phyloP scores from a whole-genome alignment of 2,888 invertebrate species.

The Synanthedon myopaeformis region DNA sequence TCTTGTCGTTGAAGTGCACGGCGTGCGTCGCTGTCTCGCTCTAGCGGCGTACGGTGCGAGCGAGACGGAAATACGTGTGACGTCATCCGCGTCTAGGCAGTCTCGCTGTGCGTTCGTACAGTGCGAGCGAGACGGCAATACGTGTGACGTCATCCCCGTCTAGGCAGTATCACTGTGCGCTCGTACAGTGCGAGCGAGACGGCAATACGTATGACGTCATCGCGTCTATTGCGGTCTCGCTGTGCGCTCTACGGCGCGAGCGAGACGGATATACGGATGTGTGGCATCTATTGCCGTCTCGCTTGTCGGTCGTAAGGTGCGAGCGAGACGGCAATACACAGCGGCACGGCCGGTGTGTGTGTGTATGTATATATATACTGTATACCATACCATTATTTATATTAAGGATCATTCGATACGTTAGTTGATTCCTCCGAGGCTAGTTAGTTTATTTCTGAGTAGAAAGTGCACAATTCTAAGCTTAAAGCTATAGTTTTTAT shows the following conservation, averaged over 20 bases:
- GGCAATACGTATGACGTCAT: not conserved
- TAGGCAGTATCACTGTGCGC: not conserved
- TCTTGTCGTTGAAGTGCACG: not conserved
- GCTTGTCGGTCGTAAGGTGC: not conserved
- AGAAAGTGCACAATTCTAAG: slow-evolving; percentile 1
- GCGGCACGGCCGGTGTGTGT: slow-evolving; percentile 7
- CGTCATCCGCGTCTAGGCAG: not conserved
- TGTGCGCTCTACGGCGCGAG: not conserved
- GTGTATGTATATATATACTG: slow-evolving; percentile 11
- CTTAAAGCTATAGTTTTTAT: not conserved
- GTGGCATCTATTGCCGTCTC: not conserved
- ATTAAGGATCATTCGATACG: slow-evolving; percentile 55
- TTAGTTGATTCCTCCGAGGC: slow-evolving; percentile 34
- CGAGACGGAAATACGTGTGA: not conserved
- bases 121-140: not conserved
- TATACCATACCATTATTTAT: slow-evolving; percentile 35
- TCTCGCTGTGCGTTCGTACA: not conserved
- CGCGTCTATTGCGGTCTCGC: not conserved
- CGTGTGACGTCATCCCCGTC: not conserved
- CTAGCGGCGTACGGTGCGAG: not conserved
- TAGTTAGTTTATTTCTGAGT: slow-evolving; percentile 16
- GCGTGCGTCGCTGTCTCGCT: not conserved
- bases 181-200: not conserved
- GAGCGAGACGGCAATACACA: not conserved
- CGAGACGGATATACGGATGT: not conserved